Base-by-base conservation (phyloP, 2,113 vertebrate genomes). In the Rhodinocichla rosea region DNA sequence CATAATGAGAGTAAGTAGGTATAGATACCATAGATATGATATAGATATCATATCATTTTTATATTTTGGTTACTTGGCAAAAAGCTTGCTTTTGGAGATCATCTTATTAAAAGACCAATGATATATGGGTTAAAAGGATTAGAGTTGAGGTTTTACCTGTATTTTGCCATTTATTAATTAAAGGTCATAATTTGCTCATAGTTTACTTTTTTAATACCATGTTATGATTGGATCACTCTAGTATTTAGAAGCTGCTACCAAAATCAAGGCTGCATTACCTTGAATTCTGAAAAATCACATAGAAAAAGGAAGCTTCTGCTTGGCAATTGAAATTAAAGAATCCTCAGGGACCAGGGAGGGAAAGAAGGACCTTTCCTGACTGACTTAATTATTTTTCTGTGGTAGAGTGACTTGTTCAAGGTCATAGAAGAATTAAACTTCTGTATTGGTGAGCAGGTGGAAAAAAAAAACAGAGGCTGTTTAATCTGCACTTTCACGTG, bases 101-200 rank as follows among this genome's bases (percentile, higher is more conserved):
- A 30, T 79, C 50, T 89, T 85, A 92, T 83, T 86, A 91, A 76
- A 85, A 82, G 40, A 82, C 81, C 32, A 77, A 33, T 47, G 47
- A 88, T 90, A 92, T 1, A 77, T 37, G 50, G 63, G 87, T 83
- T 91, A 35, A 80, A 84, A 94, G 83, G 18, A 89, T 76, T 53
- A 65, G 32, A 60, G 39, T 74, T 83, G 65, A 91, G 26, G 32
- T 56, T 95, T 82, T 49, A 82, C 59, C 78, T 13, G 5, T 91
- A 73, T 90, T 92, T 94, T 85, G 39, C 39, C 77, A 26, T 70
- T 91, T 85, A 74, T 87, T 89, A 89, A 84, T 85, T 65, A 92
- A 83, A 92, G 32, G 39, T 33, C 28, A 77, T 80, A 42, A 92
- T 75, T 93, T 78, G 44, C 45, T 79, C 83, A 69, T 18, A 62